Conservation (phyloP, 2,113 vertebrate genomes). For the Pseudorhombus dupliciocellatus region DNA sequence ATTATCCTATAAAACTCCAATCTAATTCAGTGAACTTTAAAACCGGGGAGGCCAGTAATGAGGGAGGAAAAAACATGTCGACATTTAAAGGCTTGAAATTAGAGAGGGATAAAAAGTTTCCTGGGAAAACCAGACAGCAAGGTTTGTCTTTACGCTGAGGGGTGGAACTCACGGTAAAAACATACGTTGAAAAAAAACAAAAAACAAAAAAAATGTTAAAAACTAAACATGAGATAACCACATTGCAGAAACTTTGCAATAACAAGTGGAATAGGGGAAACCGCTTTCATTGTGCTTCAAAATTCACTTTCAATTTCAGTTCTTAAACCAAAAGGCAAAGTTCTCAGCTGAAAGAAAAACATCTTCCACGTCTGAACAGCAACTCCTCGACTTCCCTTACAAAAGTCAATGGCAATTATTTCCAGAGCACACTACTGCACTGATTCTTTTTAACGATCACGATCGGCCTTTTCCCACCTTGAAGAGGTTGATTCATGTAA, state of each 20-base stretch:
- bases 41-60: slow-evolving; percentile 72
- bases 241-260: not conserved
- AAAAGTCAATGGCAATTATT: slow-evolving; percentile 59
- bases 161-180: not conserved
- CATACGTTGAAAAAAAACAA: not conserved
- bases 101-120: slow-evolving; percentile 53
- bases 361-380: not conserved
- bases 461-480: slow-evolving; percentile 43
- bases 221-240: not conserved
- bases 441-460: slow-evolving; percentile 55
- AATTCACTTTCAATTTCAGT: slow-evolving; percentile 5
- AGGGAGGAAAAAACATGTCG: slow-evolving; percentile 55
- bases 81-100: slow-evolving; percentile 65
- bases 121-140: slow-evolving; percentile 27
- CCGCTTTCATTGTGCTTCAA: not conserved
- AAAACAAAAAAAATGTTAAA: not conserved
- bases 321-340: slow-evolving; percentile 15
- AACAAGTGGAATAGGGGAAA: slow-evolving; percentile 2
- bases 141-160: slow-evolving; percentile 17
- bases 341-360: slow-evolving; percentile 4
- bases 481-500: slow-evolving; percentile 49
- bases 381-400: not conserved
- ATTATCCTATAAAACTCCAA: slow-evolving; percentile 82
- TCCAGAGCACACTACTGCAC: slow-evolving; percentile 37
- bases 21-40: slow-evolving; percentile 83